Evolutionary conservation across 2,888 invertebrate genomes (phyloP).

Genomic region (Polydrusus cervinus): DNA sequence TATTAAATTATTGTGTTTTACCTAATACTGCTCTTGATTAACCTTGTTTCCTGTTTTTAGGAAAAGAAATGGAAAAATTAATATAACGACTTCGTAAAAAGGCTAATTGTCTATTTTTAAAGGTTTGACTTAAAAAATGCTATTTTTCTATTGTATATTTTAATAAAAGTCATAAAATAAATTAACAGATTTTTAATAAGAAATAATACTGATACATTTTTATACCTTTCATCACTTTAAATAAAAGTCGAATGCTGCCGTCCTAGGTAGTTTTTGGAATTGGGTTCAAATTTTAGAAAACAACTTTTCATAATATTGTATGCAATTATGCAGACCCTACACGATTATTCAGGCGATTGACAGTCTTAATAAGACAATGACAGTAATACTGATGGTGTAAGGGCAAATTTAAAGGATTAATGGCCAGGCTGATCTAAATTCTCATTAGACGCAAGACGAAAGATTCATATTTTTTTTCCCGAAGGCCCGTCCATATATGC

Average conservation of each 20-base stretch:
- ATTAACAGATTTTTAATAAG: slow-evolving; percentile 63
- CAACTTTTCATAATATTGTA: too few relatives aligned
- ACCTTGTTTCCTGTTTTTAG: slow-evolving; percentile 57
- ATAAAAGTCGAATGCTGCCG: slow-evolving; percentile 46
- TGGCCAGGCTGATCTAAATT: too few relatives aligned
- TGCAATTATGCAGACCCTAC: too few relatives aligned
- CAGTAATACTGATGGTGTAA: too few relatives aligned
- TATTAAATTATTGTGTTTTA: too few relatives aligned
- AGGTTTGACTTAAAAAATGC: not conserved
- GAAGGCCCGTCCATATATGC: too few relatives aligned
- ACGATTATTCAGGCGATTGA: too few relatives aligned
- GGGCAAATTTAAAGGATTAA: too few relatives aligned
- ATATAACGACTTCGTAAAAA: not conserved
- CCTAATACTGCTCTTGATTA: slow-evolving; percentile 6
- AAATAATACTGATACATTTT: slow-evolving; percentile 69
- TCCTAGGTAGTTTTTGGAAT: slow-evolving; percentile 8
- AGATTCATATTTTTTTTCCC: too few relatives aligned
- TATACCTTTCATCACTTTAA: slow-evolving; percentile 62
- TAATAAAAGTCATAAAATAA: slow-evolving; percentile 53
- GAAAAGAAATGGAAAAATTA: slow-evolving; percentile 64
- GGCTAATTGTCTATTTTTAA: not conserved
- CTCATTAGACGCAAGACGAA: too few relatives aligned
- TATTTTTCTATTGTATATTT: slow-evolving; percentile 34
- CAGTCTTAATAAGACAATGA: too few relatives aligned
- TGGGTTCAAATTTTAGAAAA: slow-evolving; percentile 22